Conservation (phyloP, 2,797 vertebrate species). For the Danio kyathit region DNA sequence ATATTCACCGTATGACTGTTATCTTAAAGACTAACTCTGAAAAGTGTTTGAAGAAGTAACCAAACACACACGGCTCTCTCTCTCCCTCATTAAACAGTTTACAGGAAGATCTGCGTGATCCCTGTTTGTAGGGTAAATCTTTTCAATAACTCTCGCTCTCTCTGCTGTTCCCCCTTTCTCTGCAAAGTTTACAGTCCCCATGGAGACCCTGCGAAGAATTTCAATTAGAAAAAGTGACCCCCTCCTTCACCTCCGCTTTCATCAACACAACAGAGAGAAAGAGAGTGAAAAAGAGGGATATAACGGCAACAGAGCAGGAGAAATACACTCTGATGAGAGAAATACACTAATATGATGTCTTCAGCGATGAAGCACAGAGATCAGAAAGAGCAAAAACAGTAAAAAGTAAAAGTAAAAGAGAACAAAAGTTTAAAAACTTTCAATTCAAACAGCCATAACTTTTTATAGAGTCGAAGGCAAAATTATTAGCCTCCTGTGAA, state of each 20-base stretch:
- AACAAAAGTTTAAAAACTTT: no score
- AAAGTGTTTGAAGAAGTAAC: background rate
- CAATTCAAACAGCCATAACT: no score
- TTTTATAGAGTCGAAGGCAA: no score
- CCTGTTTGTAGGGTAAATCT: constrained; percentile 46
- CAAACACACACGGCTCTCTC: background rate
- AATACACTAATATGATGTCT: background rate
- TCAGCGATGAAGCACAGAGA: background rate
- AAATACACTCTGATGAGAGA: constrained; percentile 8
- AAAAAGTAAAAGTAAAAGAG: no score
- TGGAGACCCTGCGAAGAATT: constrained; percentile 81
- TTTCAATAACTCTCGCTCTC: constrained; percentile 60
- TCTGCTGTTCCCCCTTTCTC: constrained; percentile 61
- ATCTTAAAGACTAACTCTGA: background rate
- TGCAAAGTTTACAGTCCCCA: constrained; percentile 81
- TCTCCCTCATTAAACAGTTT: constrained; percentile 65
- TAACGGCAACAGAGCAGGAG: constrained; percentile 20
- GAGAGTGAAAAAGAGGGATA: constrained; percentile 53
- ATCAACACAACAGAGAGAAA: constrained; percentile 66
- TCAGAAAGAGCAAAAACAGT: background rate
- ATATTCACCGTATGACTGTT: background rate
- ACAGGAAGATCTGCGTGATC: constrained; percentile 57
- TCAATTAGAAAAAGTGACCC: constrained; percentile 76
- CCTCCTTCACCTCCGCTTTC: constrained; percentile 26
- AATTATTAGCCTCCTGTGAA: no score